Percentiles rank a stretch among this genome's conserved stretches.
phyloP scores from a whole-genome alignment of 64 coral and sea anemone species.

The Stichodactyla mertensii region DNA sequence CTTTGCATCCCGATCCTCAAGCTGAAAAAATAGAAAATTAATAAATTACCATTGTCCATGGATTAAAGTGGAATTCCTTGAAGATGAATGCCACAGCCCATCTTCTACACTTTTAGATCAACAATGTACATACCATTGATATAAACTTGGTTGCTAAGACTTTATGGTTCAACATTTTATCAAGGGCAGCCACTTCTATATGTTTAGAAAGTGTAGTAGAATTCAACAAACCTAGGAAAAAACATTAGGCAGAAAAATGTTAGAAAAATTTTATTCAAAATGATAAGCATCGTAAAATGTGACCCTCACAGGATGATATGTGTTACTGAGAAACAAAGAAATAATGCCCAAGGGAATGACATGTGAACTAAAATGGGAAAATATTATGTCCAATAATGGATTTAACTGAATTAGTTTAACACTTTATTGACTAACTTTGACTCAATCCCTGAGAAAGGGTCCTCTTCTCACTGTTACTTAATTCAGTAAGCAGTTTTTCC shows the following conservation, averaged over 20 bases:
- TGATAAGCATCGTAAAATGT: too few relatives aligned
- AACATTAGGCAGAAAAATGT: neutral
- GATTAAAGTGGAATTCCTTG: neutral
- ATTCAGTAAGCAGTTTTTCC: neutral
- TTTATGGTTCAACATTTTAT: constrained; percentile 27
- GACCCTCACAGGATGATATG: too few relatives aligned
- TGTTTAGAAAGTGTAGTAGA: neutral
- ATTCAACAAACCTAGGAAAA: neutral
- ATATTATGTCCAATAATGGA: too few relatives aligned
- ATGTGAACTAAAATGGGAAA: too few relatives aligned
- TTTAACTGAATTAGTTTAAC: too few relatives aligned
- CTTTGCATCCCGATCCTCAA: constrained; percentile 64
- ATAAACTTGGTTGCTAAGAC: constrained; percentile 42
- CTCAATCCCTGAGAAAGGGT: too few relatives aligned
- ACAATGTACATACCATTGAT: constrained; percentile 27
- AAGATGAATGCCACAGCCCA: too few relatives aligned
- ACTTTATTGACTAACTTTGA: too few relatives aligned
- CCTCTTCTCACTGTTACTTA: neutral
- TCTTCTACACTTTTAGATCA: too few relatives aligned
- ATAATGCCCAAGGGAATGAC: too few relatives aligned
- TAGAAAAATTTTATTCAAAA: too few relatives aligned
- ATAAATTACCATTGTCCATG: neutral
- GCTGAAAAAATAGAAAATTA: constrained; percentile 18
- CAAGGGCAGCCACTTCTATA: constrained; percentile 38
- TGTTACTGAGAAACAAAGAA: too few relatives aligned